Conservation (phyloP, 2,113 vertebrate species). For the Pollimyrus isidori region DNA sequence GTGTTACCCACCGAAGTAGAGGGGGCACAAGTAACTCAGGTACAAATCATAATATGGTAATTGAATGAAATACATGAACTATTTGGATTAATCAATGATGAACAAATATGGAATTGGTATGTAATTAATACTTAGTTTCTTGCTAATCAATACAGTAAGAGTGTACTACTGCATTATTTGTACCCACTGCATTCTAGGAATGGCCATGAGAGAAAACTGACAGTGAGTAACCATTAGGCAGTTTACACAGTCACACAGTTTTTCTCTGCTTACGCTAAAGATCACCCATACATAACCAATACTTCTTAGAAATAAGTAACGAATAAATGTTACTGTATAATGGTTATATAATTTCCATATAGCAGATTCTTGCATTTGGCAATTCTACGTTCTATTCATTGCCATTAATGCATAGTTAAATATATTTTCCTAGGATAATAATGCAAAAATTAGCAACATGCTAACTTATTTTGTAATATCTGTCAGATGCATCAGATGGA, state of each 20-base stretch:
- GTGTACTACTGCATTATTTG: neutral
- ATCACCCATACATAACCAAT: neutral
- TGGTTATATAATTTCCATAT: neutral
- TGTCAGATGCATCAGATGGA: neutral
- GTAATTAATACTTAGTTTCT: neutral
- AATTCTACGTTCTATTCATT: neutral
- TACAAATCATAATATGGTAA: neutral
- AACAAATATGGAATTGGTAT: neutral
- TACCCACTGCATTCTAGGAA: neutral
- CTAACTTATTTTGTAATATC: neutral
- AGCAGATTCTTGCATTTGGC: neutral
- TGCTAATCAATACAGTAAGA: neutral
- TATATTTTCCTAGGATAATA: neutral
- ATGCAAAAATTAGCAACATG: neutral
- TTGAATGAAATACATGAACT: neutral
- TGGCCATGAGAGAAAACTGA: neutral
- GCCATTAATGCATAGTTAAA: neutral
- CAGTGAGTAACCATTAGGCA: neutral
- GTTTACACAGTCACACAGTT: neutral
- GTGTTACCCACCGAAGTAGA: neutral
- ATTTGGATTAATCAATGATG: neutral
- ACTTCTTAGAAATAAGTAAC: neutral
- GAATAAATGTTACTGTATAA: neutral
- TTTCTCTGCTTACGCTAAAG: neutral
- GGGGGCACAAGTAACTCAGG: neutral